phyloP scores from a whole-genome alignment of 2,888 invertebrate species.

The Clusia tigrina region DNA sequence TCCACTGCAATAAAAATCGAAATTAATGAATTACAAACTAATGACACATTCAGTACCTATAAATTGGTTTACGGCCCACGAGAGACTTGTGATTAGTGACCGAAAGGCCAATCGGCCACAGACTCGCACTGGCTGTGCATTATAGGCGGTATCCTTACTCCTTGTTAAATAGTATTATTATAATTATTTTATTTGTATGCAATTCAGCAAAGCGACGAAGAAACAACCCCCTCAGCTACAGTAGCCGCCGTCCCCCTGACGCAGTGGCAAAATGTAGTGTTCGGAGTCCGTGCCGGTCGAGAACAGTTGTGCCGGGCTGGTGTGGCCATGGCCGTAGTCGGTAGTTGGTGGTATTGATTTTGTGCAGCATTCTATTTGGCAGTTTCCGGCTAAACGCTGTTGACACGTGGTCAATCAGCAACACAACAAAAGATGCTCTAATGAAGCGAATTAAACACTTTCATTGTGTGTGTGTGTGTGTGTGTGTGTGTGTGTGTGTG shows the following conservation, averaged over 20 bases:
- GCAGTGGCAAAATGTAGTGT: neutral
- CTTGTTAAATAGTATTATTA: slow-evolving; percentile 28
- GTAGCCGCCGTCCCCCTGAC: neutral
- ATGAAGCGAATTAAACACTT: slow-evolving; percentile 39
- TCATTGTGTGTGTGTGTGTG: slow-evolving; percentile 26
- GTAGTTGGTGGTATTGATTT: neutral
- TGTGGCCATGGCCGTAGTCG: no score
- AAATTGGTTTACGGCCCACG: slow-evolving; percentile 52
- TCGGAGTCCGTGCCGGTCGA: no score
- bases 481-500: neutral
- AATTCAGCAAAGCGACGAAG: slow-evolving; percentile 19
- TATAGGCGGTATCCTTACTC: neutral
- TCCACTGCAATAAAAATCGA: slow-evolving; percentile 17
- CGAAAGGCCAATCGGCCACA: neutral
- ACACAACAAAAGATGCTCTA: slow-evolving; percentile 32
- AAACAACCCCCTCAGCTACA: neutral
- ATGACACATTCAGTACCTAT: slow-evolving; percentile 52
- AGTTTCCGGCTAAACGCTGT: slow-evolving; percentile 25
- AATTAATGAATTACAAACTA: slow-evolving; percentile 41
- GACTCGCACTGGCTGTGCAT: neutral
- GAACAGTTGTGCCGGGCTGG: no score
- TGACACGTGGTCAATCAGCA: slow-evolving; percentile 35
- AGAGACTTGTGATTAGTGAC: slow-evolving; percentile 37
- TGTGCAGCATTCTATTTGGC: neutral
- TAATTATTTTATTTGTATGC: slow-evolving; percentile 41